A percentile compares a stretch with the other conserved stretches of the same genome.
Evolutionary conservation across 2,888 invertebrate genomes (phyloP).

Genomic region (Platynereis dumerilii): DNA sequence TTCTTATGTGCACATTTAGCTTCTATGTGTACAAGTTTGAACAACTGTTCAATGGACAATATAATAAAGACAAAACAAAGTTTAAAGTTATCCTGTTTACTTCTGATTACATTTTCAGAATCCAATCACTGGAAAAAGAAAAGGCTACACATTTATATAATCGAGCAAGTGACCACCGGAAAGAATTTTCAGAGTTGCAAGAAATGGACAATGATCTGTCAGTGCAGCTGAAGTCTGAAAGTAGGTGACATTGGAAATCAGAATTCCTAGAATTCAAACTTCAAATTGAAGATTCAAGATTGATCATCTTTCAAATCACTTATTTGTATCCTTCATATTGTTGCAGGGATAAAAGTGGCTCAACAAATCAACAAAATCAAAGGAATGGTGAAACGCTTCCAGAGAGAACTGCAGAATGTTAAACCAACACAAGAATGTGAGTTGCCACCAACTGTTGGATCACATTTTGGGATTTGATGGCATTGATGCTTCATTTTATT

Average conservation of each 20-base stretch:
- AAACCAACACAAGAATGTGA: constrained; percentile 60
- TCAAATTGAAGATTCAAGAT: not conserved
- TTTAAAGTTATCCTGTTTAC: too few relatives aligned
- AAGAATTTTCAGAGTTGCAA: constrained; percentile 51
- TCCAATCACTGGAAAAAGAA: constrained; percentile 56
- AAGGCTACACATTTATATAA: constrained; percentile 56
- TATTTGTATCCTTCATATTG: not conserved
- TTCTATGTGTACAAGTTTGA: too few relatives aligned
- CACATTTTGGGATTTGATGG: too few relatives aligned
- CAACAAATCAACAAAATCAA: constrained; percentile 57
- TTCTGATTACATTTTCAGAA: too few relatives aligned
- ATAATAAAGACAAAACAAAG: too few relatives aligned
- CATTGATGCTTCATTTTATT: too few relatives aligned
- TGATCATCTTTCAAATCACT: not conserved
- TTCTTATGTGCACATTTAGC: too few relatives aligned
- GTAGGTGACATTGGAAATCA: constrained; percentile 38
- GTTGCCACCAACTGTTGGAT: constrained; percentile 13
- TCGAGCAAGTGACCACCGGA: constrained; percentile 52
- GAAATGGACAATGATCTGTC: constrained; percentile 49
- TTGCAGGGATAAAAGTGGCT: constrained; percentile 46
- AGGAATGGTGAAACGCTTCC: constrained; percentile 56
- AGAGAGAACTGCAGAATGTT: constrained; percentile 55
- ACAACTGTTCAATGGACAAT: too few relatives aligned
- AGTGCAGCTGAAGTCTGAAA: constrained; percentile 49
- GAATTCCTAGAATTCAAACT: not conserved